Percentiles rank a stretch among this genome's conserved stretches.
These are phyloP conservation scores for Myopa testacea DNA, from an alignment of 2,888 invertebrate species.

Conservation along the genomic window DNA sequence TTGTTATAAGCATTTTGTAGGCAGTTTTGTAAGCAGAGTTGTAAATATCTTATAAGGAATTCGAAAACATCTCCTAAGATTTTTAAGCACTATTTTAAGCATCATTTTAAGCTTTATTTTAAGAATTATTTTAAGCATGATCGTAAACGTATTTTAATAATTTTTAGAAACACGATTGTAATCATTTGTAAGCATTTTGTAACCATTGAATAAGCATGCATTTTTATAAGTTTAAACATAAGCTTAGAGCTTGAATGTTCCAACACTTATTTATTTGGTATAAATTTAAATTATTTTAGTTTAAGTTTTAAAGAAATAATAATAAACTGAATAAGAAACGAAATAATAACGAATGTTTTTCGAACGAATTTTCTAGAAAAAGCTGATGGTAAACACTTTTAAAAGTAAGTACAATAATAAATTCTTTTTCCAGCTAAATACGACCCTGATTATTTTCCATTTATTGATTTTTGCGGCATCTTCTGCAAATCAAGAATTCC, in stretches of 20 bases:
- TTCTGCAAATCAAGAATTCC: too few relatives aligned
- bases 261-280: conserved; percentile 10
- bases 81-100: background rate
- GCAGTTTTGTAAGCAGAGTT: background rate
- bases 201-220: background rate
- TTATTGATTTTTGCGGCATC: too few relatives aligned
- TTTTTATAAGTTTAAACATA: too few relatives aligned
- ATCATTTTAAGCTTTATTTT: too few relatives aligned
- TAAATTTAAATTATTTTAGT: conserved; percentile 17
- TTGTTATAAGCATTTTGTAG: background rate
- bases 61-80: background rate
- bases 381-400: too few relatives aligned
- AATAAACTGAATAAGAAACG: background rate
- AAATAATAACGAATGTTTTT: background rate
- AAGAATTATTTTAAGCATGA: too few relatives aligned
- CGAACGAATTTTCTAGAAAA: too few relatives aligned
- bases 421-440: too few relatives aligned
- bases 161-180: background rate
- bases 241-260: too few relatives aligned
- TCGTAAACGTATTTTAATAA: too few relatives aligned
- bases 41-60: background rate
- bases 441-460: too few relatives aligned
- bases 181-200: background rate
- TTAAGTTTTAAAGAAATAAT: conserved; percentile 3
- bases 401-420: too few relatives aligned